A percentile compares a stretch with the other conserved stretches of the same genome.
Conservation (phyloP, 2,797 vertebrate genomes). For the Propithecus perrieri region DNA sequence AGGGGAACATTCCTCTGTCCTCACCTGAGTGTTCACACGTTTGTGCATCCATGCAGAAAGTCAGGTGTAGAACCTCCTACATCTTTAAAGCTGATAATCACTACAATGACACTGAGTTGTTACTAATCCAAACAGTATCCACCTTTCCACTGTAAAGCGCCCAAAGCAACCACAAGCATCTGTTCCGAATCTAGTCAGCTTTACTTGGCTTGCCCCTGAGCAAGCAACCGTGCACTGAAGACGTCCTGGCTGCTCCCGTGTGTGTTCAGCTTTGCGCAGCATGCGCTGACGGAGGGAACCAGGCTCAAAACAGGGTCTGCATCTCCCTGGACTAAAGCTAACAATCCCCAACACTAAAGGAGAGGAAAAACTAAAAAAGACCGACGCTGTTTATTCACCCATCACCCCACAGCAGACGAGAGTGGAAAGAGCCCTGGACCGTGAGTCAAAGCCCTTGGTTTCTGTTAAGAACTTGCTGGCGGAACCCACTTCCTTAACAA, state of each 20-base stretch:
- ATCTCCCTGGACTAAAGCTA: background rate
- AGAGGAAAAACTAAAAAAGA: background rate
- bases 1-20: background rate
- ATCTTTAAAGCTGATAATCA: background rate
- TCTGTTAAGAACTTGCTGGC: background rate
- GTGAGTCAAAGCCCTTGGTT: background rate
- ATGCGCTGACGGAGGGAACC: background rate
- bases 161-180: background rate
- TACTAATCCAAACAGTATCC: background rate
- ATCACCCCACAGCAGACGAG: background rate
- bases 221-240: background rate
- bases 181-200: background rate
- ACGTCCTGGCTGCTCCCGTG: background rate
- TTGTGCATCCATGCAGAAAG: background rate
- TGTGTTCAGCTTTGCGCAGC: fast-evolving
- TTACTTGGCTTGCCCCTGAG: background rate
- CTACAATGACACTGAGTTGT: background rate
- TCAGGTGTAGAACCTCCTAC: background rate
- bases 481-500: background rate
- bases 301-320: background rate
- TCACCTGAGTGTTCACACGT: too few relatives aligned
- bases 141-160: background rate
- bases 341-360: background rate
- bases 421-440: background rate
- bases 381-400: too few relatives aligned